These are phyloP conservation scores for Geotrupes spiniger DNA, from an alignment of 2,888 invertebrate genomes.

Conservation along the genomic window DNA sequence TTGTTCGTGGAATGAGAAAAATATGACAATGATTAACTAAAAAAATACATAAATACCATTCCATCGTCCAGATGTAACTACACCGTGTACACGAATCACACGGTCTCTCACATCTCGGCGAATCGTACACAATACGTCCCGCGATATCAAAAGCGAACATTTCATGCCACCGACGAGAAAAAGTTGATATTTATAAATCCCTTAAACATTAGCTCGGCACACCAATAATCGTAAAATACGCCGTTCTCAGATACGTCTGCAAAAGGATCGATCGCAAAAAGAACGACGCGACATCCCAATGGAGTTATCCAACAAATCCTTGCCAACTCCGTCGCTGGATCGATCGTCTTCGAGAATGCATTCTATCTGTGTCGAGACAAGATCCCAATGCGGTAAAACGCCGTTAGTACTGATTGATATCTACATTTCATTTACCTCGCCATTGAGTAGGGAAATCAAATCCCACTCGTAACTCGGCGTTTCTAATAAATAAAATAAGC, in stretches of 20 bases:
- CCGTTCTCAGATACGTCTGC: too few relatives aligned
- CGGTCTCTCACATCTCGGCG: too few relatives aligned
- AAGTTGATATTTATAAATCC: neutral
- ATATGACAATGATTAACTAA: too few relatives aligned
- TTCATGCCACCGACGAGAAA: too few relatives aligned
- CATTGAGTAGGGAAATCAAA: conserved; percentile 8
- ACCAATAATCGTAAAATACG: too few relatives aligned
- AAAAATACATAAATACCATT: too few relatives aligned
- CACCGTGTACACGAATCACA: too few relatives aligned
- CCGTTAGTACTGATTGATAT: conserved; percentile 15
- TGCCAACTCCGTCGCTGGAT: conserved; percentile 13
- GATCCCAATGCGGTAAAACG: conserved; percentile 4
- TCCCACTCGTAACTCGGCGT: conserved; percentile 1
- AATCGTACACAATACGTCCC: too few relatives aligned
- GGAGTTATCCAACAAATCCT: conserved; percentile 17
- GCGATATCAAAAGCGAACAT: too few relatives aligned
- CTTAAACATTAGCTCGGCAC: too few relatives aligned
- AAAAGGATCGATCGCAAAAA: conserved; percentile 7
- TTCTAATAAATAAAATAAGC: conserved; percentile 3
- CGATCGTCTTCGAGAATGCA: conserved; percentile 9
- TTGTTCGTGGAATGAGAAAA: too few relatives aligned
- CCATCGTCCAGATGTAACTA: too few relatives aligned
- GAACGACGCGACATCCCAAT: conserved; percentile 11
- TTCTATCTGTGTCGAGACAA: conserved; percentile 5
- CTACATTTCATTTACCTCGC: conserved; percentile 18